Conservation (phyloP, 1,140 invertebrate species). For the Trachymyrmex cornetzi region DNA sequence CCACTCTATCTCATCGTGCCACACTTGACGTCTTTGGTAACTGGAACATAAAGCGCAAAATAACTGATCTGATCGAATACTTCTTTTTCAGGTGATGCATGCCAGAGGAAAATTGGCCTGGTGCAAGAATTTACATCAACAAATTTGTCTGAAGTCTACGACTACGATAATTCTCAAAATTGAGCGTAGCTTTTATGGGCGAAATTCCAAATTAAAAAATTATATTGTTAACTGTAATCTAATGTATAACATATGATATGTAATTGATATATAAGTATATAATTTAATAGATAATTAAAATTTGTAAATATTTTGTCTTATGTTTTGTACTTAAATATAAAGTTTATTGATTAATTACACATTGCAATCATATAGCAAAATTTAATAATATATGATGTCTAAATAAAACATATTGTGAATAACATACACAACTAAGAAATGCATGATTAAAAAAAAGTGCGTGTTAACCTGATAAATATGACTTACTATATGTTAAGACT, state of each 20-base stretch:
- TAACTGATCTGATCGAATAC: conserved; percentile 5
- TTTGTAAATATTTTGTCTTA: conserved; percentile 3
- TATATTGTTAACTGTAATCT: background rate
- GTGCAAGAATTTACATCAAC: background rate
- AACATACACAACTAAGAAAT: background rate
- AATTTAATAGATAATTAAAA: background rate
- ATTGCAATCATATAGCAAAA: background rate
- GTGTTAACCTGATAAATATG: background rate
- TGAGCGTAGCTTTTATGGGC: background rate
- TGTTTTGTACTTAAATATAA: conserved; percentile 6
- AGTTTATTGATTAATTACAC: background rate
- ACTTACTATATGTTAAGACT: background rate
- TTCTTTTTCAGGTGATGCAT: conserved; percentile 46
- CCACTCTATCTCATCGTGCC: background rate
- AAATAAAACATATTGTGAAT: conserved; percentile 15
- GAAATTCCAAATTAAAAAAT: background rate
- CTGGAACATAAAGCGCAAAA: background rate
- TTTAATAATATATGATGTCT: background rate
- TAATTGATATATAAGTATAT: background rate
- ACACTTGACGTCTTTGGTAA: background rate
- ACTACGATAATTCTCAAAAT: background rate
- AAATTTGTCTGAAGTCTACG: background rate
- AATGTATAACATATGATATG: no score
- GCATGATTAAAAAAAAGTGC: background rate
- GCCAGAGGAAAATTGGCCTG: background rate